A percentile compares a stretch with the other conserved stretches of the same genome.
Evolutionary conservation across 2,888 invertebrate species (phyloP).

Genomic region (Philonicus albiceps): DNA sequence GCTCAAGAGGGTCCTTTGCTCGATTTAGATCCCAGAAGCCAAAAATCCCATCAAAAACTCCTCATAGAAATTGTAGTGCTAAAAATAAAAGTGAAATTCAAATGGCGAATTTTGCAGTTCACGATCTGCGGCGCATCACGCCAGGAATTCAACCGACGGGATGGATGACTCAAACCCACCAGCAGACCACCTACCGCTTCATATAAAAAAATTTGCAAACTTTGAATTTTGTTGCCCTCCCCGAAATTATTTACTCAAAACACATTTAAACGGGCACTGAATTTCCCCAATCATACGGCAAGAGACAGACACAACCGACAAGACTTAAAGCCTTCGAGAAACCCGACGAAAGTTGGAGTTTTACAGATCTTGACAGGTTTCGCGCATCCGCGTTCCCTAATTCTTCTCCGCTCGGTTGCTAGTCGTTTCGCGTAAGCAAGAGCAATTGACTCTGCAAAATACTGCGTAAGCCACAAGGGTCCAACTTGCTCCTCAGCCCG

Average conservation of each 20-base stretch:
- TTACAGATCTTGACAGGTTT: slow-evolving; percentile 42
- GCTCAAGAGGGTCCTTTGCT: neutral
- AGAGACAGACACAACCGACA: slow-evolving; percentile 14
- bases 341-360: slow-evolving; percentile 6
- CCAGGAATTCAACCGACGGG: neutral
- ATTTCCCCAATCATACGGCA: slow-evolving; percentile 13
- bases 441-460: neutral
- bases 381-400: slow-evolving; percentile 44
- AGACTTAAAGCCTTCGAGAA: slow-evolving; percentile 9
- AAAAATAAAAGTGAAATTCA: slow-evolving; percentile 33
- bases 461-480: neutral
- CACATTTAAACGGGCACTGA: neutral
- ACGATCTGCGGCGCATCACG: slow-evolving; percentile 12
- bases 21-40: neutral
- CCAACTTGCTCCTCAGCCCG: neutral
- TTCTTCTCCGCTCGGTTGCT: neutral
- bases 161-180: neutral
- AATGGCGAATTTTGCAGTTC: slow-evolving; percentile 3
- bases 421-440: neutral
- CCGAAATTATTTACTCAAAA: neutral
- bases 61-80: slow-evolving; percentile 20
- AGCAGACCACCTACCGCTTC: neutral
- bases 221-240: neutral
- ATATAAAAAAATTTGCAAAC: neutral
- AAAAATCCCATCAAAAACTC: slow-evolving; percentile 38